These are phyloP conservation scores for Neodiprion lecontei DNA, from an alignment of 1,140 invertebrate genomes.

Conservation along the genomic window DNA sequence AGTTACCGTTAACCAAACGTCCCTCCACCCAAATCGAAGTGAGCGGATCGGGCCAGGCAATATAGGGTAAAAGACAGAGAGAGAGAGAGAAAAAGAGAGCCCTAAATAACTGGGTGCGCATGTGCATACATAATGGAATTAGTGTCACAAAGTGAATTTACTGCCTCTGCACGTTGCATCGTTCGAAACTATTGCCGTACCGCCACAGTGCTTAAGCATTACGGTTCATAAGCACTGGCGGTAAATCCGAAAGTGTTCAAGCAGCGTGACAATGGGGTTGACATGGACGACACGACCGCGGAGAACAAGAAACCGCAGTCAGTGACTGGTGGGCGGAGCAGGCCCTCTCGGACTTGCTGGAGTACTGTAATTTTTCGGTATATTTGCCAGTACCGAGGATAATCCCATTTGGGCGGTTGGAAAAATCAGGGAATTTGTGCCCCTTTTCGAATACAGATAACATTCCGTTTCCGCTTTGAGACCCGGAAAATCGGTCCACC, in stretches of 20 bases:
- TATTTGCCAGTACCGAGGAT: constrained; percentile 45
- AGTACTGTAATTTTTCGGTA: constrained; percentile 33
- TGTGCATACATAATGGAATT: background rate
- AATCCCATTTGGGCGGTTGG: constrained; percentile 37
- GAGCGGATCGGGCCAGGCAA: too few species aligned
- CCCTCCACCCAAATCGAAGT: too few species aligned
- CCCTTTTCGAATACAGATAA: background rate
- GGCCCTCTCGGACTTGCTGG: too few species aligned
- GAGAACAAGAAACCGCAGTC: background rate
- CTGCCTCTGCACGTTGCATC: background rate
- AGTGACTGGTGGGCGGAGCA: background rate
- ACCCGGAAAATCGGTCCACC: background rate
- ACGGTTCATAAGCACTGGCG: background rate
- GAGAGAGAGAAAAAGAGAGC: background rate
- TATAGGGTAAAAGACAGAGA: background rate
- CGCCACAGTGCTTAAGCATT: background rate
- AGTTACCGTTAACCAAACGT: background rate
- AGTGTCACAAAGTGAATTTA: background rate
- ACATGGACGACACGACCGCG: background rate
- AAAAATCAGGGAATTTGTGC: background rate
- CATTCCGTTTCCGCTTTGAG: too few species aligned
- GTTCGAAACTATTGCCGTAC: background rate
- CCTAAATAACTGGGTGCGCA: background rate
- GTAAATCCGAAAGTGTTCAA: background rate
- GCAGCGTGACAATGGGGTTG: background rate